Evolutionary conservation across 2,888 invertebrate species (phyloP), one percentile per base, ranked within the genome.

Genomic region (Lobophora halterata): DNA sequence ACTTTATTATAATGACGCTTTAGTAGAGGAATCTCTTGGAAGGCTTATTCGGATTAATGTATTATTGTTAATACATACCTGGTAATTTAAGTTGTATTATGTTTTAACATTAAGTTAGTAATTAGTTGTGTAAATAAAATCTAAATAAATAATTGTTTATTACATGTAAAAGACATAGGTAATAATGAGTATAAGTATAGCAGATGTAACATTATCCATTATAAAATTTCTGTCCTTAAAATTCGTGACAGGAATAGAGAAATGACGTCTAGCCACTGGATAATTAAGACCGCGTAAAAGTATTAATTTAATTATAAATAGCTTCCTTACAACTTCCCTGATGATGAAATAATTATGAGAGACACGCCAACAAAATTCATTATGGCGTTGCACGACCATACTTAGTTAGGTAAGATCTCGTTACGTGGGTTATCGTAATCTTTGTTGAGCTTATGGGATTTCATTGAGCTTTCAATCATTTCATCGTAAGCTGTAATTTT

Each of bases 301-400:
- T 27, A 38, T 26, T 25, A 39, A 42, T 35, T 36, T 26, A 23
- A 39, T 34, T 37, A 39, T 30, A 39, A 37, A 43, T 43, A 30
- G 40, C 39, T 47, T 47, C 47, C 47, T 38, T 25, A 24, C 19
- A 26, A 26, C 34, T 33, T 33, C 24, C 19, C 25, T 33, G 30
- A 41, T 41, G 16, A 34, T 18, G 23, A 30, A 31, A 30, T 37
- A 34, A 46, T 46, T 28, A 42, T 27, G 9, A 33, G 21, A 46
- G 46, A 21, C 30, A 38, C 32, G 37, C 21, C 14, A 34, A 30
- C 37, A 34, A 43, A 37, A 37, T 37, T 33, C 43, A 43, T 43
- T 38, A 43, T n/a, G 14, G 14, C 34, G 26, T 25, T 33, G 42
- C 37, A 43, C 33, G 32, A 43, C 25, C 25, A 37, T 36, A 17